Evolutionary conservation across 2,113 vertebrate genomes (phyloP), one percentile per base, ranked within the genome.

Genomic region (Misgurnus mizolepis): DNA sequence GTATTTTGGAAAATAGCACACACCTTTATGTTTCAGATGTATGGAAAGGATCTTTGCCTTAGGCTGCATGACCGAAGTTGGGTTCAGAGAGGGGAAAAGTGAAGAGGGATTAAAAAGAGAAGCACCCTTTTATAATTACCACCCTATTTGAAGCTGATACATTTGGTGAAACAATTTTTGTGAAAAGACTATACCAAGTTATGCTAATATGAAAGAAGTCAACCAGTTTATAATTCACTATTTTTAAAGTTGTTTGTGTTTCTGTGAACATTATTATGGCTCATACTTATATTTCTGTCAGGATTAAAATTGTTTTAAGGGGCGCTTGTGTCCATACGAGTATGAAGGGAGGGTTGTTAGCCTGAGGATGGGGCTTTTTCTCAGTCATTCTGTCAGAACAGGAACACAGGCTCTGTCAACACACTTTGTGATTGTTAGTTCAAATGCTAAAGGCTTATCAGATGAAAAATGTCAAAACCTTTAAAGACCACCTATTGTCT

Each of bases 381-480:
- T 72, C 65, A 86, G 10, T 61, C 55, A 62, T 75, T 43, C 65
- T 80, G 50, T n/a, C 39, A 82, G 49, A 75, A 71, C 34, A 58
- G 8, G 67, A 66, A 67, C 40, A 69, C 11, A 60, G 40, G 83
- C 87, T 87, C 64, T 81, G 9, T 80, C 60, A 56, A 64, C 61
- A 82, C 85, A 87, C 88, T 84, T 91, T 89, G 27, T 89, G 89
- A 92, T 90, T 90, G 90, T 85, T 90, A 88, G 90, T 92, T 91
- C 90, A 91, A 91, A 78, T 89, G 91, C 94, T 93, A 68, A 85
- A 80, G 89, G 91, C 90, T 92, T 90, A 94, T 94, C 92, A 93
- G 94, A 94, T 94, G 91, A 89, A 92, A 90, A 93, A 93, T 91
- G 90, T 93, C 90, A 92, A 86, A 89, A 89, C 88, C 88, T 87